Evolutionary conservation across 2,888 invertebrate genomes (phyloP).

Genomic region (Orchesella flavescens): DNA sequence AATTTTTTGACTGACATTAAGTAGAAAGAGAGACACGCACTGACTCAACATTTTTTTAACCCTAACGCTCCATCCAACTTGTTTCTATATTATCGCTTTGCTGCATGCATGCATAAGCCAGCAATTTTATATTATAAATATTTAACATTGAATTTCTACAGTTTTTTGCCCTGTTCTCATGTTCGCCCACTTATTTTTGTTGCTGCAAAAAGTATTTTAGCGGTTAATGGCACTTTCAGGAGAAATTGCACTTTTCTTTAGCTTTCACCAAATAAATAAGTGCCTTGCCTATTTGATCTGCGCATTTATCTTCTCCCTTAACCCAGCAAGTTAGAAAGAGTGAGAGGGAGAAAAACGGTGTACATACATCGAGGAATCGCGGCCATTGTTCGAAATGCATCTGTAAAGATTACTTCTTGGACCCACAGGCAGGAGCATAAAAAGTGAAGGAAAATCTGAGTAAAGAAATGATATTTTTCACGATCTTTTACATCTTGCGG

Average conservation of each 20-base stretch:
- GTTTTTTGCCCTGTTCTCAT: slow-evolving; percentile 32
- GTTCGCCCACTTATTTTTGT: slow-evolving; percentile 50
- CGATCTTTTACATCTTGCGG: slow-evolving; percentile 48
- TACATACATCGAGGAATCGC: slow-evolving; percentile 31
- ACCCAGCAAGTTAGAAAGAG: background rate
- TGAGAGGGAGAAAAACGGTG: background rate
- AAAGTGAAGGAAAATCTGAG: slow-evolving; percentile 24
- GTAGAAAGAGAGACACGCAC: slow-evolving; percentile 44
- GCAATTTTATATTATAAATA: slow-evolving; percentile 33
- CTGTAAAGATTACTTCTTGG: slow-evolving; percentile 45
- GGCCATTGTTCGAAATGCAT: slow-evolving; percentile 47
- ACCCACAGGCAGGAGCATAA: slow-evolving; percentile 10
- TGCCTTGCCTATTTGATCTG: slow-evolving; percentile 35
- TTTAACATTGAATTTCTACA: slow-evolving; percentile 16
- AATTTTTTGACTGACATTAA: slow-evolving; percentile 42
- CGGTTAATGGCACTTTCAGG: slow-evolving; percentile 56
- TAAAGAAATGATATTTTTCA: slow-evolving; percentile 46
- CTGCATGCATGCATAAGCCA: background rate
- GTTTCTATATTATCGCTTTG: slow-evolving; percentile 12
- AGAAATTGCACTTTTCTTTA: slow-evolving; percentile 57
- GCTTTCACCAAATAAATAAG: slow-evolving; percentile 50
- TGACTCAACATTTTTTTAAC: slow-evolving; percentile 9
- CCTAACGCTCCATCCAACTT: slow-evolving; percentile 4
- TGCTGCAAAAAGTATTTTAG: slow-evolving; percentile 51
- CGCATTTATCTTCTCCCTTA: slow-evolving; percentile 54